A percentile compares a stretch with the other conserved stretches of the same genome.
Evolutionary conservation across 1,140 invertebrate species (phyloP).

Genomic region (Ephestia elutella): DNA sequence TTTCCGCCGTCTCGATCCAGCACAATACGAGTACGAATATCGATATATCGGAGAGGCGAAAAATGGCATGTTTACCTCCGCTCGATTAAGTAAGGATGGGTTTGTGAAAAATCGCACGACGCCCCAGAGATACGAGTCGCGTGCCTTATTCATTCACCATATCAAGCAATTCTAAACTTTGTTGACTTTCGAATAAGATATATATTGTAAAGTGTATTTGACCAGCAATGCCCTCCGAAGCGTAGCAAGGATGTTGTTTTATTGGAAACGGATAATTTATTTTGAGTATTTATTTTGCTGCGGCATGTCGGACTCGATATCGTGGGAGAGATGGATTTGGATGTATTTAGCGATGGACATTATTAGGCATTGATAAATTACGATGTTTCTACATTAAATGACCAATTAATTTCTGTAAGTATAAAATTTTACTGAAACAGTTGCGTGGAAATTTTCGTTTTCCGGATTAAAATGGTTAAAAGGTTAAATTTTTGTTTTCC

Average conservation of each 20-base stretch:
- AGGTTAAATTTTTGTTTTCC: too few species aligned
- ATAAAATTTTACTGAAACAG: too few species aligned
- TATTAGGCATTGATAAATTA: slow-evolving; percentile 27
- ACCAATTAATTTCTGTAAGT: too few species aligned
- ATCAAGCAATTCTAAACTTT: slow-evolving; percentile 25
- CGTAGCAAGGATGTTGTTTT: slow-evolving; percentile 57
- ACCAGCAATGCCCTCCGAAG: slow-evolving; percentile 29
- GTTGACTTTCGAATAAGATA: slow-evolving; percentile 21
- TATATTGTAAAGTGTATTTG: slow-evolving; percentile 13
- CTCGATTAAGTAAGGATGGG: slow-evolving; percentile 67
- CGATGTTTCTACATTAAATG: slow-evolving; percentile 15
- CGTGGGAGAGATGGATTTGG: slow-evolving; percentile 48
- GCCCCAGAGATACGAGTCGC: slow-evolving; percentile 39
- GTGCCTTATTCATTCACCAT: slow-evolving; percentile 28
- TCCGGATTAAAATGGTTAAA: too few species aligned
- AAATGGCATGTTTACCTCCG: slow-evolving; percentile 66
- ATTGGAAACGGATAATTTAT: slow-evolving; percentile 72
- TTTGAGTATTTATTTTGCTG: slow-evolving; percentile 65
- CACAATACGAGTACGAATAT: slow-evolving; percentile 22
- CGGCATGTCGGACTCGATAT: slow-evolving; percentile 55
- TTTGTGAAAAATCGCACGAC: slow-evolving; percentile 61
- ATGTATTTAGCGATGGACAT: slow-evolving; percentile 26
- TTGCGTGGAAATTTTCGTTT: too few species aligned
- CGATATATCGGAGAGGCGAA: slow-evolving; percentile 60
- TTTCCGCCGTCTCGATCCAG: slow-evolving; percentile 20